A percentile compares a stretch with the other conserved stretches of the same genome.
Conservation (phyloP, 2,113 vertebrate genomes). For the Alethe diademata region DNA sequence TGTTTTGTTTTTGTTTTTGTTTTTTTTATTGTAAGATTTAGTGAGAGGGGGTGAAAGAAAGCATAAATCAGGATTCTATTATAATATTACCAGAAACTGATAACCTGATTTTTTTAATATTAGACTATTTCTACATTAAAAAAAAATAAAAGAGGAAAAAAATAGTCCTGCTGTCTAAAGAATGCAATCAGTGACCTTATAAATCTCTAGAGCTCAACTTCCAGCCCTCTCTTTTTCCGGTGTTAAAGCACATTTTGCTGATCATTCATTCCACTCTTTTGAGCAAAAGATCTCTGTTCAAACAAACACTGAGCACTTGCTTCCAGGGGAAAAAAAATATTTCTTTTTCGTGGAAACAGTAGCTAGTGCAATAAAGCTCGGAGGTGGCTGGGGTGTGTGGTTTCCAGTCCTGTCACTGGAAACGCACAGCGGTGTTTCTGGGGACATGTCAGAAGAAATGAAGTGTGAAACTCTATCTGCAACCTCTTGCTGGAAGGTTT, state of each 20-base stretch:
- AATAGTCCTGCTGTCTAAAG: not conserved
- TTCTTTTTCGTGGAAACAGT: not conserved
- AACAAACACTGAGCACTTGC: conserved; percentile 17
- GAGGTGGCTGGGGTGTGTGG: not conserved
- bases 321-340: not conserved
- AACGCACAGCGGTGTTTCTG: not conserved
- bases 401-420: not conserved
- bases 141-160: rapidly evolving
- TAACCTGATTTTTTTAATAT: not conserved
- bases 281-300: not conserved
- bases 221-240: not conserved
- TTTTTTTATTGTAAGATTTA: not conserved
- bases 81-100: not conserved
- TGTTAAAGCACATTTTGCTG: conserved; percentile 2
- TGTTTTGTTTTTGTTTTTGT: no score
- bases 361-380: not conserved
- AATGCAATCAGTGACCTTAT: not conserved
- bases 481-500: conserved; percentile 35
- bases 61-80: not conserved
- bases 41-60: not conserved
- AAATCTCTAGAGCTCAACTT: not conserved
- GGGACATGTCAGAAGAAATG: conserved; percentile 37
- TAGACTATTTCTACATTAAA: not conserved
- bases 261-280: not conserved
- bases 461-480: conserved; percentile 35